A percentile compares a stretch with the other conserved stretches of the same genome.
These are phyloP conservation scores for Platorchestia sp. DNA, from an alignment of 1,140 invertebrate species.

Conservation along the genomic window DNA sequence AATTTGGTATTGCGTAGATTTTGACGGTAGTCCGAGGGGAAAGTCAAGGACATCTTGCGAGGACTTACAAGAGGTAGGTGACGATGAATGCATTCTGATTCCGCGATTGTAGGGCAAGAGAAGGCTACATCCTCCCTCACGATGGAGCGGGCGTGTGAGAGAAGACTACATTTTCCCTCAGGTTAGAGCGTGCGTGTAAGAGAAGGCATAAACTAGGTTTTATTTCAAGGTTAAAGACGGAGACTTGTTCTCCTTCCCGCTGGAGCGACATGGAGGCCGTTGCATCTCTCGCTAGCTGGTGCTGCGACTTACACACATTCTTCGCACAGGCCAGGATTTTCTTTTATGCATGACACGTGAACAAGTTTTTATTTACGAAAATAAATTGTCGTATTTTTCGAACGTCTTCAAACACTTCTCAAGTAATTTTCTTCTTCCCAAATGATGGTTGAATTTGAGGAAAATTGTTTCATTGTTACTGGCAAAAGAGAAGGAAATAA, in stretches of 20 bases:
- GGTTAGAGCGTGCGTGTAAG: neutral
- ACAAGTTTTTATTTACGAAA: too few species aligned
- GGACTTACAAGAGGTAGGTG: neutral
- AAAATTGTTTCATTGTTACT: too few species aligned
- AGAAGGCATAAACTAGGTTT: neutral
- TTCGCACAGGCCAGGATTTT: too few species aligned
- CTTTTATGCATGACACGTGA: too few species aligned
- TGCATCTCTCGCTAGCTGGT: too few species aligned
- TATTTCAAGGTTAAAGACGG: neutral
- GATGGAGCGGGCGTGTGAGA: neutral
- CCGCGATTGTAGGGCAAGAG: neutral
- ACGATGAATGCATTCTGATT: neutral
- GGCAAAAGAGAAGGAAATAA: too few species aligned
- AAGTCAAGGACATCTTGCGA: neutral
- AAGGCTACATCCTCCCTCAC: neutral
- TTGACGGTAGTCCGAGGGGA: neutral
- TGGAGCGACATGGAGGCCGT: too few species aligned
- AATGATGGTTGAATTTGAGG: too few species aligned
- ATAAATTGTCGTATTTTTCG: too few species aligned
- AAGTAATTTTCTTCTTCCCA: too few species aligned
- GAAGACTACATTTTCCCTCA: neutral
- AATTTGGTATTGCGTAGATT: neutral
- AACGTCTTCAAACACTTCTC: too few species aligned
- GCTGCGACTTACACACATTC: too few species aligned
- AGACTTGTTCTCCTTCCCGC: neutral